Evolutionary conservation across 2,888 invertebrate genomes (phyloP).

Genomic region (Dynastes hyllus): DNA sequence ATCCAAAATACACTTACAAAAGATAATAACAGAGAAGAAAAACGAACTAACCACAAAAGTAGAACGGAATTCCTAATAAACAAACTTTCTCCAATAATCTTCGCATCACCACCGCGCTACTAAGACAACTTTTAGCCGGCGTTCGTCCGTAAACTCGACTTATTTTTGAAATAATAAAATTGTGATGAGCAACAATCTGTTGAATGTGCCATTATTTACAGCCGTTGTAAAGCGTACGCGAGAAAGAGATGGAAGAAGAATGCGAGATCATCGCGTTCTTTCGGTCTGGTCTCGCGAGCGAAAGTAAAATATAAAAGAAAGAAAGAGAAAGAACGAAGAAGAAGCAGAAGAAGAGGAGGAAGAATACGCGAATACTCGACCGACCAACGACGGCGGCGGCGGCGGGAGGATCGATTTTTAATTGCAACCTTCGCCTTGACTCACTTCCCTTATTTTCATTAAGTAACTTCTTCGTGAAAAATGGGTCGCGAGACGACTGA

Average conservation of each 20-base stretch:
- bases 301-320: constrained; percentile 56
- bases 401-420: constrained; percentile 70
- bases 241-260: not conserved
- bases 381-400: constrained; percentile 62
- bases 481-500: constrained; percentile 60
- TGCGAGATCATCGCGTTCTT: constrained; percentile 54
- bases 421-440: constrained; percentile 73
- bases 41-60: not conserved
- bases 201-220: constrained; percentile 70
- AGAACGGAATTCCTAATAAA: not conserved
- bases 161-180: constrained; percentile 70
- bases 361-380: constrained; percentile 53
- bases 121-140: constrained; percentile 11
- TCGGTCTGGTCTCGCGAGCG: constrained; percentile 36
- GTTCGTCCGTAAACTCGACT: constrained; percentile 32
- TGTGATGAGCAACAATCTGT: constrained; percentile 71
- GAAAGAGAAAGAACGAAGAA: constrained; percentile 62
- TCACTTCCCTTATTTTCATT: constrained; percentile 72
- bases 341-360: constrained; percentile 49
- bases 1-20: no score
- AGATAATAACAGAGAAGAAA: no score
- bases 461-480: constrained; percentile 59
- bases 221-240: constrained; percentile 52
- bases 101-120: not conserved
- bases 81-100: constrained; percentile 2